Base-by-base conservation (phyloP, 2,888 invertebrate genomes). In the Leucophora obtusa region DNA sequence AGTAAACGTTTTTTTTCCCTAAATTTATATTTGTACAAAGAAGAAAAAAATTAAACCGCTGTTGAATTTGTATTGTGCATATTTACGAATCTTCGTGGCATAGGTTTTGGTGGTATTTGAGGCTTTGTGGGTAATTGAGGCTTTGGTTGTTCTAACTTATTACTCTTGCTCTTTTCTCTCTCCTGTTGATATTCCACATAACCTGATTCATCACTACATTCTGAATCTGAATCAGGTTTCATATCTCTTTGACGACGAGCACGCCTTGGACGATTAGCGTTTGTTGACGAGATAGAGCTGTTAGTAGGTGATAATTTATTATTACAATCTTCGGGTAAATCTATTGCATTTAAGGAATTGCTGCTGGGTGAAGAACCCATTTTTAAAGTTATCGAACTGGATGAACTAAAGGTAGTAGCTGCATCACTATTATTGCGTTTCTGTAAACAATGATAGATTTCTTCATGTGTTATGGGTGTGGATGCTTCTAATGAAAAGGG, bases 131-230 rank as follows among this genome's bases (percentile, higher is more conserved):
- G 82, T 62, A 82, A 51, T 71, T 82, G 79, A 56, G 83, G 83
- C 77, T 83, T 83, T 77, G 82, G 70, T 51, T 74, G 71, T 50
- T 68, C 47, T 69, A 68, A 21, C 10, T 74, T 72, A 59, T 43
- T 73, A 28, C 33, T 62, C 53, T 24, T 59, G 24, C n/a, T 69
- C 38, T 54, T 75, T 47, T 83, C 83, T 47, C 76, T 82, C 54
- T 82, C 75, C 76, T 94, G 94, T 82, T 93, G 91, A 75, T 92
- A 92, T 88, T 97, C 97, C 33, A 96, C 97, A 90, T 96, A 97
- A 4, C 97, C 97, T 73, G 96, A 96, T 89, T 97, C 97, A 86
- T 97, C 97, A 89, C 96, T 96, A 87, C 96, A 95, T 82, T 95
- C 96, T 86, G 96, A 96, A 86, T 94, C 94, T 83, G 94, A 85